Conservation (phyloP, 2,888 invertebrate species). For the Diaprepes abbreviatus region DNA sequence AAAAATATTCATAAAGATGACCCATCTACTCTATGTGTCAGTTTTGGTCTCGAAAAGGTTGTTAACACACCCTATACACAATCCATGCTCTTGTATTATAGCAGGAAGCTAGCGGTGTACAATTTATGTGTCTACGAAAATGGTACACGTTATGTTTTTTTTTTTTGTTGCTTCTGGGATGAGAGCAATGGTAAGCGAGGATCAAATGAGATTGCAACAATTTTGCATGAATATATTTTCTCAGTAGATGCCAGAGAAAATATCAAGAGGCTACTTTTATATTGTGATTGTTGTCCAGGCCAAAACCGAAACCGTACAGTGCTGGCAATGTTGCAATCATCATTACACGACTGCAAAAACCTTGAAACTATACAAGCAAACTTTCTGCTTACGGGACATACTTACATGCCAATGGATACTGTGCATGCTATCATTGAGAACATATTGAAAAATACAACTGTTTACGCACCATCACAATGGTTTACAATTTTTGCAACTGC, state of each 20-base stretch:
- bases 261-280: neutral
- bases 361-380: neutral
- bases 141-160: neutral
- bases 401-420: constrained; percentile 9
- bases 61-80: constrained; percentile 3
- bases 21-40: constrained; percentile 10
- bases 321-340: neutral
- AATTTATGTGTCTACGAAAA: neutral
- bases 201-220: neutral
- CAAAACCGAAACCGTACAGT: neutral
- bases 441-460: neutral
- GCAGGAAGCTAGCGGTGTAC: neutral
- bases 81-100: constrained; percentile 8
- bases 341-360: neutral
- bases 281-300: neutral
- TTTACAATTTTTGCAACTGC: constrained; percentile 5
- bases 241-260: neutral
- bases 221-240: neutral
- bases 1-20: constrained; percentile 5
- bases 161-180: constrained; percentile 8
- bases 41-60: constrained; percentile 4
- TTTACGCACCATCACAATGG: constrained; percentile 12
- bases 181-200: constrained; percentile 7
- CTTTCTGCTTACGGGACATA: constrained; percentile 6
- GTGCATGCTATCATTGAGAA: constrained; percentile 5